Evolutionary conservation across 2,113 vertebrate species (phyloP).

Genomic region (Acanthisitta chloris): DNA sequence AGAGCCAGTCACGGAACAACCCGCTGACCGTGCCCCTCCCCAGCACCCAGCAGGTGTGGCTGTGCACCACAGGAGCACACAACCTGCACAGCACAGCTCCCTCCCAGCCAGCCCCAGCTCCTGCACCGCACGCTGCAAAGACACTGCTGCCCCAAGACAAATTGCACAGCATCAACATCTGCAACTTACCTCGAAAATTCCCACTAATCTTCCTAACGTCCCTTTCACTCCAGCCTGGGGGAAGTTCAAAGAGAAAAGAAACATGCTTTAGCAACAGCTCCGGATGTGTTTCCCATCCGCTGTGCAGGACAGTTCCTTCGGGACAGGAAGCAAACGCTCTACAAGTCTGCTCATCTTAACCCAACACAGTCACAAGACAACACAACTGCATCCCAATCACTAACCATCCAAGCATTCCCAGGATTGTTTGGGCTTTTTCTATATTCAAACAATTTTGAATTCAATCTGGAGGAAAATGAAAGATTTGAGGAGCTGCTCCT

Average conservation of each 20-base stretch:
- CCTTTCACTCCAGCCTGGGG: slow-evolving; percentile 96
- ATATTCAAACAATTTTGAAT: background rate
- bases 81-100: background rate
- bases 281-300: background rate
- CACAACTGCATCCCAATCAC: background rate
- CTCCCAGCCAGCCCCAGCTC: background rate
- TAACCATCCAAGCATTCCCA: background rate
- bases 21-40: background rate
- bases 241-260: slow-evolving; percentile 21
- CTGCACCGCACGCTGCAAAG: background rate
- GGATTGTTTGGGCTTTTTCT: background rate
- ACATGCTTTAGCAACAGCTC: background rate
- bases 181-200: slow-evolving; percentile 94
- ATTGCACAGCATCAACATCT: background rate
- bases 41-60: background rate
- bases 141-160: background rate
- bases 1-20: background rate
- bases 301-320: background rate
- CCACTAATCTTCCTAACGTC: slow-evolving; percentile 93
- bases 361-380: background rate
- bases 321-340: background rate
- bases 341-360: background rate
- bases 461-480: background rate
- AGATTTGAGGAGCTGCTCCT: background rate
- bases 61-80: background rate